A percentile compares a stretch with the other conserved stretches of the same genome.
Conservation (phyloP, 2,113 vertebrate species). For the Semnopithecus entellus region DNA sequence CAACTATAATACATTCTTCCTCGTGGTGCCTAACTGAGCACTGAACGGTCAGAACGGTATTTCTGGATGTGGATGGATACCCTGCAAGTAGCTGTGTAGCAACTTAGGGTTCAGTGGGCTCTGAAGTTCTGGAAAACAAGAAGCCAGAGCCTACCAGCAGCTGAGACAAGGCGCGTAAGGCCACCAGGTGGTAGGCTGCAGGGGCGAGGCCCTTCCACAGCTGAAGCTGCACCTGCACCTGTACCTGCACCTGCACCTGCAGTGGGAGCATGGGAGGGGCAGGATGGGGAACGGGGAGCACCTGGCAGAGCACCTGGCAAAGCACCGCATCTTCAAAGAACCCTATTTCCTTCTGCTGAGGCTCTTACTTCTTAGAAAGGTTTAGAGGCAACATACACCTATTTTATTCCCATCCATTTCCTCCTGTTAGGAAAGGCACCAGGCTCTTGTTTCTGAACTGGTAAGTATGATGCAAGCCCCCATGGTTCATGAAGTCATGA, state of each 20-base stretch:
- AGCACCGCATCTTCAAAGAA: not conserved
- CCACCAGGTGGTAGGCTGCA: not conserved
- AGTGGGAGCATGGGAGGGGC: too few relatives aligned
- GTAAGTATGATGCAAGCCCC: not conserved
- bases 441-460: not conserved
- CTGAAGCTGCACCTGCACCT: not conserved
- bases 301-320: not conserved
- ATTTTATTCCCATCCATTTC: too few relatives aligned
- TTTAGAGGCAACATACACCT: accelerated
- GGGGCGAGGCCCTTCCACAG: not conserved
- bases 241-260: too few relatives aligned
- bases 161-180: accelerated
- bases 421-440: not conserved
- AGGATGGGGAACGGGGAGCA: not conserved
- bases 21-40: not conserved
- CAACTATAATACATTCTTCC: not conserved
- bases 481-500: not conserved
- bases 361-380: not conserved
- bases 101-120: accelerated
- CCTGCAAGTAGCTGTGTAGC: too few relatives aligned
- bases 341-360: not conserved
- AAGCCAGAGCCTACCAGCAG: not conserved
- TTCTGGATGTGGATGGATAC: not conserved
- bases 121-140: not conserved
- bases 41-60: not conserved